Base-by-base conservation (phyloP, 2,113 vertebrate species). In the Tragelaphus imberbis region DNA sequence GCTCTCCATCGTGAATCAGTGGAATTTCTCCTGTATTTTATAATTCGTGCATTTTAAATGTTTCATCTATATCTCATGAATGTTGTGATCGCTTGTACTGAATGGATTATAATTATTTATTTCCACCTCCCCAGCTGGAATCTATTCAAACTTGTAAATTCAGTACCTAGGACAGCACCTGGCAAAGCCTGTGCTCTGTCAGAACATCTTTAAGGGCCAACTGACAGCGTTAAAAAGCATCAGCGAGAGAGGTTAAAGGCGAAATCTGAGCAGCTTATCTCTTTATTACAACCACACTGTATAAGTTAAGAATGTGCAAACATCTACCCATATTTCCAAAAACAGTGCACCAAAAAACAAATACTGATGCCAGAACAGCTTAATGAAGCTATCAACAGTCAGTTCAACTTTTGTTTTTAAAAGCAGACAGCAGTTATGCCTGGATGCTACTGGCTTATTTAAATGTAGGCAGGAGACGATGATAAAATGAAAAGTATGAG, bases 321-420 rank as follows among this genome's bases (percentile, higher is more conserved):
- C 44, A 44, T 44, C 44, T 1, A 44, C 44, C 44, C 44, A 44
- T 44, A 44, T 44, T 44, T 44, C 44, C 44, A 44, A 44, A 44
- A 44, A 44, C 44, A 44, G 44, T 44, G 44, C 44, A 44, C 44
- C 44, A 44, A 44, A 44, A 44, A 44, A 44, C 44, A 44, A 44
- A 44, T 44, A 44, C 44, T 44, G 44, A 44, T 44, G 44, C 44
- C 44, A 44, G 55, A 58, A 58, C n/a, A 68, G 11, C 59, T 2
- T 33, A 11, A 33, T 33, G 56, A 1, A 51, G 16, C 27, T 14
- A 23, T 0, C 21, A 6, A 27, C 2, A 1, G 12, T 4, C 55
- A 25, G 13, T 2, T 17, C n/a, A 49, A 47, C 27, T 28, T 55
- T 65, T 59, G 55, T 14, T 65, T n/a, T 47, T 30, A 6, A 86